Evolutionary conservation across 2,797 vertebrate genomes (phyloP), one percentile per base, ranked within the genome.

Genomic region (Poecilia picta): DNA sequence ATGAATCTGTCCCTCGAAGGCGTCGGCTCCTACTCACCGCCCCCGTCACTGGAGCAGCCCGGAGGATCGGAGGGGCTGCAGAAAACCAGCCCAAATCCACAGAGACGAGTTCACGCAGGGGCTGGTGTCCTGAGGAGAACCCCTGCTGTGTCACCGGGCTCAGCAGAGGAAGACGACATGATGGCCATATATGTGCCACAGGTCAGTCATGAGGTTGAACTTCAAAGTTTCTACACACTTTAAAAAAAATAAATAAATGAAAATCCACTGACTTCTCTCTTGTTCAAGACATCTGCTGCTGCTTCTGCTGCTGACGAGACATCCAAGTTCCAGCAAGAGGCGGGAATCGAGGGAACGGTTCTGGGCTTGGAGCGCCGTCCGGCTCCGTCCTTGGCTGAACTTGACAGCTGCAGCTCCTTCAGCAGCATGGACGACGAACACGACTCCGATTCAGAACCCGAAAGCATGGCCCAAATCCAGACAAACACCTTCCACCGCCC

Each of bases 361-460:
- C 86, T 95, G 89, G 72, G 93, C 72, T 77, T 96, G 72, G 95
- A 95, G 73, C 89, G 89, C 28, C 90, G 91, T 31, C 92, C 91
- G 1, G 94, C 96, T n/a, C 95, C 96, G 7, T 96, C 96, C 46
- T 91, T 97, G 81, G 95, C 96, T 1, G 97, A 97, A 79, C 94
- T 97, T 1, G 97, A 97, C 92, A 97, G 96, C 81, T 95, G 91
- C 93, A 96, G 96, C 90, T 98, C 97, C 83, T 96, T 97, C 89
- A 98, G 97, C 95, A 97, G 97, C 88, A 95, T 96, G 41, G 97
- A 98, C 18, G 96, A 96, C 57, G 96, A 96, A 45, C 79, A 72
- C 6, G 89, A 94, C 71, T 89, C 90, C 2, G 90, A 94, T 13
- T 79, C 89, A 0, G 75, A 95, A 28, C 77, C 82, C 0, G 95